Conservation (phyloP, 2,797 vertebrate species). For the Molossus alvarezi region DNA sequence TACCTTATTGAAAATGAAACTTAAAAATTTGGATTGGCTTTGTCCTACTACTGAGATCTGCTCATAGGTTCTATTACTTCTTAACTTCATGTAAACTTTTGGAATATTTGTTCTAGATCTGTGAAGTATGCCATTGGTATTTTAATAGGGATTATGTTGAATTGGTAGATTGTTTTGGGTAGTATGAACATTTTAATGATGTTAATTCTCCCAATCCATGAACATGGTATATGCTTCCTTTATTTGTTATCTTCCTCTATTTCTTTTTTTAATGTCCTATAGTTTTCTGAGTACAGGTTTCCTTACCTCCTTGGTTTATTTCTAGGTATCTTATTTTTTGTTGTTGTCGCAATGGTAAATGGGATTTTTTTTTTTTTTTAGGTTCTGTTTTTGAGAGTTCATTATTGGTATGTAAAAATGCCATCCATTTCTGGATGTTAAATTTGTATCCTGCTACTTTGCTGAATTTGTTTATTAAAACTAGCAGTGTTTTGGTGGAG, state of each 20-base stretch:
- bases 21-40: too few species aligned
- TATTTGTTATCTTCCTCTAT: background rate
- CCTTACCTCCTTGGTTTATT: background rate
- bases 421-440: background rate
- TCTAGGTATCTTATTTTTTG: background rate
- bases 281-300: background rate
- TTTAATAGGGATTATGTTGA: background rate
- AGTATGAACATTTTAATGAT: background rate
- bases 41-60: too few species aligned
- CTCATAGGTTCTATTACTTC: too few species aligned
- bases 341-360: background rate
- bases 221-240: background rate
- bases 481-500: background rate
- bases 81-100: background rate
- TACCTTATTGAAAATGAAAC: too few species aligned
- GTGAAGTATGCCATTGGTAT: background rate
- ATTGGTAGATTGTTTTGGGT: background rate
- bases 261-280: background rate
- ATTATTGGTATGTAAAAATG: background rate
- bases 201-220: background rate
- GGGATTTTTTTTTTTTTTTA: slow-evolving; percentile 2
- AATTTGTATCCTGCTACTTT: background rate
- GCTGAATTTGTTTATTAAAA: background rate
- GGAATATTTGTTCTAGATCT: background rate
- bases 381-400: background rate